Conservation (phyloP, 1,140 invertebrate species). For the Hyles euphorbiae region DNA sequence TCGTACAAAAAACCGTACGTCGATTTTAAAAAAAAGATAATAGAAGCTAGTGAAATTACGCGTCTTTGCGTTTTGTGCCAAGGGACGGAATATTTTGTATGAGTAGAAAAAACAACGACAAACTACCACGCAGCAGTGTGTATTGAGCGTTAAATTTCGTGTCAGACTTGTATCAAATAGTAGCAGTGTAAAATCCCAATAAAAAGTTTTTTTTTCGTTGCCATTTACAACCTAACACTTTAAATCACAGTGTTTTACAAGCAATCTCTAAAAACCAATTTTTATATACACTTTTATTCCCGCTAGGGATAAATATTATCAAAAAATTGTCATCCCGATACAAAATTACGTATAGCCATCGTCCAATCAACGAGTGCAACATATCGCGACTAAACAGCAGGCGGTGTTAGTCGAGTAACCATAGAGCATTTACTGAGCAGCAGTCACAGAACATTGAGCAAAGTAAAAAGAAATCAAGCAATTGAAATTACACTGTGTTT, state of each 20-base stretch:
- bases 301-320: conserved; percentile 26
- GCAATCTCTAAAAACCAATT: conserved; percentile 17
- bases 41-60: conserved; percentile 41
- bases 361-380: too few species aligned
- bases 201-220: conserved; percentile 42
- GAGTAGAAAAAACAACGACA: conserved; percentile 16
- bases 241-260: conserved; percentile 51
- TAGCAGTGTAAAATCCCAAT: conserved; percentile 13
- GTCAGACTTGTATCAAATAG: conserved; percentile 14
- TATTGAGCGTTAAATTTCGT: conserved; percentile 15
- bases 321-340: conserved; percentile 5
- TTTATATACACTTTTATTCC: conserved; percentile 57
- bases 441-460: too few species aligned
- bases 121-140: not conserved
- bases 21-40: conserved; percentile 29
- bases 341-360: not conserved
- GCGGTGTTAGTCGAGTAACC: too few species aligned
- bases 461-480: too few species aligned
- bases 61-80: conserved; percentile 42
- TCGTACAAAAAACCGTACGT: conserved; percentile 28
- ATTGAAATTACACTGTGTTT: too few species aligned
- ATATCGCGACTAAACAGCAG: too few species aligned
- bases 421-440: too few species aligned
- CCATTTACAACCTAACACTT: conserved; percentile 60
- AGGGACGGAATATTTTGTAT: conserved; percentile 53